A percentile compares a stretch with the other conserved stretches of the same genome.
These are phyloP conservation scores for Leucophenga montana DNA, from an alignment of 2,888 invertebrate genomes.

Conservation along the genomic window DNA sequence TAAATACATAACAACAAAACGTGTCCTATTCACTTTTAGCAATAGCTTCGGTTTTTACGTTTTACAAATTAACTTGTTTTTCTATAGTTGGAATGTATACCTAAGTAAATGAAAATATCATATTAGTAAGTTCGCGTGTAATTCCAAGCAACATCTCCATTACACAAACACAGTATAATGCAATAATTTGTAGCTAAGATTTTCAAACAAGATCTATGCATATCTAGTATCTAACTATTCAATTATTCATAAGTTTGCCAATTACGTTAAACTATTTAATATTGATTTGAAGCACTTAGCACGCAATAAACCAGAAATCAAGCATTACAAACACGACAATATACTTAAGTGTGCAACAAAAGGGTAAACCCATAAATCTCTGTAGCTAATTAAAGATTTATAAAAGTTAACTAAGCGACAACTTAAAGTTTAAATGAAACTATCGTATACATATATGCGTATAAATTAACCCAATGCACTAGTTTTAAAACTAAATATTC, in stretches of 20 bases:
- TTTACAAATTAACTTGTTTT: too few species aligned
- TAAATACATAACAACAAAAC: too few species aligned
- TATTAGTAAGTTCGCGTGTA: too few species aligned
- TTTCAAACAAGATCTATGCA: not conserved
- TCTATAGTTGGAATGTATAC: too few species aligned
- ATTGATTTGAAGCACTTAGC: conserved; percentile 3
- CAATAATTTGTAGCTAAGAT: too few species aligned
- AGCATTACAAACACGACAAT: not conserved
- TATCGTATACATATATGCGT: conserved; percentile 1
- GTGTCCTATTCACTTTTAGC: too few species aligned
- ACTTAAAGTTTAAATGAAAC: conserved; percentile 3
- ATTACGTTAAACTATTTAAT: conserved; percentile 7
- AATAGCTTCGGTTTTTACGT: too few species aligned
- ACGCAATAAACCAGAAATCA: not conserved
- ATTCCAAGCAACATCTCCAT: too few species aligned
- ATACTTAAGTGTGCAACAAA: not conserved
- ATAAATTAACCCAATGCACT: conserved; percentile 39
- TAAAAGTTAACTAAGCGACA: not conserved
- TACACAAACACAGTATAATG: too few species aligned
- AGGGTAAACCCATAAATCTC: conserved; percentile 4
- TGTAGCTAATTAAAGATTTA: not conserved
- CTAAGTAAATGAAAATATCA: too few species aligned
- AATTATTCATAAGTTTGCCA: conserved; percentile 10
- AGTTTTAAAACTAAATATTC: conserved; percentile 40
- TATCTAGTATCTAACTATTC: not conserved